These are phyloP conservation scores for Dolichallabes microphthalmus DNA, from an alignment of 2,113 vertebrate genomes.

Conservation along the genomic window DNA sequence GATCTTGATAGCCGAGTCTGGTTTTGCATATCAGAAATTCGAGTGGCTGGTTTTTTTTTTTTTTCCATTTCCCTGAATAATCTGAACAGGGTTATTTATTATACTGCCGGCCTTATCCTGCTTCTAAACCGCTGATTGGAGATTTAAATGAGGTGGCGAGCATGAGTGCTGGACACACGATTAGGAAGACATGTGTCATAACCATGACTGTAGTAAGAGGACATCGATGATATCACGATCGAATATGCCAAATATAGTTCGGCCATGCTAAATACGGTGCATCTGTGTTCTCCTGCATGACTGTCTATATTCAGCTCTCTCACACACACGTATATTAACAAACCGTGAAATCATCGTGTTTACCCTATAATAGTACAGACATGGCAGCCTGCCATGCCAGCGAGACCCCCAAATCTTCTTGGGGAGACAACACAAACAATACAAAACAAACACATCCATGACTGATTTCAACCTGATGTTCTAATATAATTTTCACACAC, in stretches of 20 bases:
- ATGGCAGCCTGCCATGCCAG: no score
- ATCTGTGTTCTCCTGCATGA: constrained; percentile 15
- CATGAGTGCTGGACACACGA: not conserved
- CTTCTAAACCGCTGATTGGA: constrained; percentile 15
- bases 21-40: constrained; percentile 49
- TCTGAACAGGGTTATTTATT: constrained; percentile 7
- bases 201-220: constrained; percentile 25
- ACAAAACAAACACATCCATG: not conserved
- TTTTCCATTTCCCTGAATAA: constrained; percentile 37
- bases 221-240: constrained; percentile 23
- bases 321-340: not conserved
- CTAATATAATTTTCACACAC: not conserved
- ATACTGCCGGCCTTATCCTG: constrained; percentile 9
- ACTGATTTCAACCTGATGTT: not conserved
- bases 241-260: not conserved
- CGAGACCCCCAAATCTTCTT: no score
- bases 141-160: constrained; percentile 43
- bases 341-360: constrained; percentile 38
- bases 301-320: not conserved
- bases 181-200: constrained; percentile 41
- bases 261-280: constrained; percentile 21
- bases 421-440: not conserved
- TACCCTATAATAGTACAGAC: no score
- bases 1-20: constrained; percentile 5
- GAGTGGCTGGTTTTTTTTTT: constrained; percentile 28